phyloP scores from a whole-genome alignment of 2,797 vertebrate genomes.

The Aulostomus chinensis region DNA sequence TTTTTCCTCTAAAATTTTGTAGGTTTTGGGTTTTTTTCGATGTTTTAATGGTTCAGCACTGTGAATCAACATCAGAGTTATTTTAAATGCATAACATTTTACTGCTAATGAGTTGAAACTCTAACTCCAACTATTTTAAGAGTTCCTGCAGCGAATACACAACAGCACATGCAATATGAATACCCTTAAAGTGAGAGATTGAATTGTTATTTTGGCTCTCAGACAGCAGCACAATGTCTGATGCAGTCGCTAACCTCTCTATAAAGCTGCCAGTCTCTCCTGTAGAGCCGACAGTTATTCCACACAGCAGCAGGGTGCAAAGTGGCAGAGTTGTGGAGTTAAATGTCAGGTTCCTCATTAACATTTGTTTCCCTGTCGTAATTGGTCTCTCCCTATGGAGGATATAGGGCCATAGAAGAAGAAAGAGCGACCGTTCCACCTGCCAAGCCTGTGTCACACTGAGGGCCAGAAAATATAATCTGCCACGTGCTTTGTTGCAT shows the following conservation, averaged over 20 bases:
- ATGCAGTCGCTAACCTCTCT: slow-evolving; percentile 10
- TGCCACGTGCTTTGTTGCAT: neutral
- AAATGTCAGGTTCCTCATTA: slow-evolving; percentile 85
- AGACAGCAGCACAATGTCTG: slow-evolving; percentile 1
- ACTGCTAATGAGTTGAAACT: no score
- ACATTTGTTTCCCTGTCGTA: slow-evolving; percentile 69
- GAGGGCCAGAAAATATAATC: slow-evolving; percentile 5
- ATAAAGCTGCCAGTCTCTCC: slow-evolving; percentile 23
- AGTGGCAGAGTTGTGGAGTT: slow-evolving; percentile 60
- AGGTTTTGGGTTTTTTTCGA: no score
- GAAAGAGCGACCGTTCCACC: slow-evolving; percentile 14
- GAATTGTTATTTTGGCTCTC: slow-evolving; percentile 4
- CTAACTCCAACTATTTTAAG: no score
- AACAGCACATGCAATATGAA: no score
- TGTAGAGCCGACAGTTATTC: slow-evolving; percentile 48
- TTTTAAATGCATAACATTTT: no score
- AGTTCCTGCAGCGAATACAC: no score
- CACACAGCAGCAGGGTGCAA: slow-evolving; percentile 61
- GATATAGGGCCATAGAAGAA: slow-evolving; percentile 13
- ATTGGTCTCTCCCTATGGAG: slow-evolving; percentile 55
- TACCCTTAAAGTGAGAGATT: neutral
- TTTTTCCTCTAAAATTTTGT: no score
- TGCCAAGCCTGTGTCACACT: slow-evolving; percentile 7
- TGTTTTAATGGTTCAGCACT: no score
- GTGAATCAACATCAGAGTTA: no score